Evolutionary conservation across 2,888 invertebrate genomes (phyloP).

Genomic region (Xestobium rufovillosum): DNA sequence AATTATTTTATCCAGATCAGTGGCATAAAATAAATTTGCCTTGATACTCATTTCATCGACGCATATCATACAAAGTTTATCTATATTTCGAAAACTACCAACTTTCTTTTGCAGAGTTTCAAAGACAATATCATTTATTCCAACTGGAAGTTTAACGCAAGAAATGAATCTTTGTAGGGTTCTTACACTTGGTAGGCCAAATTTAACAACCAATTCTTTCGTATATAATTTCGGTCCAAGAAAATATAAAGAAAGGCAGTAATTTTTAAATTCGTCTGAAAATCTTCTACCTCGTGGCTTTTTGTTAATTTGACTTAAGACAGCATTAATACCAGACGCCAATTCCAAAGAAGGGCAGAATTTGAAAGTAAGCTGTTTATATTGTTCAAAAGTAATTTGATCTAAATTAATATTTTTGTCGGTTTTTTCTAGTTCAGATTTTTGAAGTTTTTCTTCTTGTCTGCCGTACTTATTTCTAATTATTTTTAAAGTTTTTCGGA

Average conservation of each 20-base stretch:
- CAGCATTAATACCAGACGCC: not conserved
- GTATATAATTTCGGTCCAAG: constrained; percentile 12
- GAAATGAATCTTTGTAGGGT: not conserved
- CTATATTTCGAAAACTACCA: constrained; percentile 2
- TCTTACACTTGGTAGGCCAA: constrained; percentile 1
- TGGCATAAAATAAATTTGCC: constrained; percentile 12
- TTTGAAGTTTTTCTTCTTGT: too few species aligned
- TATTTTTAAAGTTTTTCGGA: too few species aligned
- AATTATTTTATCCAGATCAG: constrained; percentile 4
- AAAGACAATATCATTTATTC: not conserved
- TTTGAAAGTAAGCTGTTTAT: not conserved
- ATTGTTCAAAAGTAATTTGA: not conserved
- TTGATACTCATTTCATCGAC: constrained; percentile 12
- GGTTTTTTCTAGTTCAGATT: too few species aligned
- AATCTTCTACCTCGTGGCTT: constrained; percentile 9
- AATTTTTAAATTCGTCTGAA: constrained; percentile 12
- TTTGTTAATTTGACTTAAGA: not conserved
- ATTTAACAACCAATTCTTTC: not conserved
- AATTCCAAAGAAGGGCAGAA: not conserved
- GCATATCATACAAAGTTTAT: constrained; percentile 11
- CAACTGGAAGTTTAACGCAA: not conserved
- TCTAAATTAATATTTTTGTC: too few species aligned
- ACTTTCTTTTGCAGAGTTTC: constrained; percentile 2
- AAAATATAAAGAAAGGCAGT: constrained; percentile 12
- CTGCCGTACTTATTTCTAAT: too few species aligned